Conservation (phyloP, 2,113 vertebrate genomes). For the Carassius auratus region DNA sequence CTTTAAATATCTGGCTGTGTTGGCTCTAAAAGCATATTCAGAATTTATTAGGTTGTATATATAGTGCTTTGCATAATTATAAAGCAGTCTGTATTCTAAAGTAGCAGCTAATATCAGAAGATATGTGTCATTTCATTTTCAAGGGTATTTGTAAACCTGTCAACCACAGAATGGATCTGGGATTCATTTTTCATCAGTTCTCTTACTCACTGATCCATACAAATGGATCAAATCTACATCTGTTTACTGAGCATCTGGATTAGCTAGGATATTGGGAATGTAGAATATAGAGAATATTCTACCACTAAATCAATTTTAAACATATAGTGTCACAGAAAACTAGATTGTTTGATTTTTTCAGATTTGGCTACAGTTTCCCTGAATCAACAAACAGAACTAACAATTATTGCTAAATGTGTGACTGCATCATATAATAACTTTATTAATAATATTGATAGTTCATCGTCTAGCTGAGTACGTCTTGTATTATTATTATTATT, state of each 20-base stretch:
- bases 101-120: slow-evolving; percentile 29
- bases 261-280: background rate
- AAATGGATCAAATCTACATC: slow-evolving; percentile 10
- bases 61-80: slow-evolving; percentile 45
- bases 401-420: background rate
- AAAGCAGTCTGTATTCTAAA: slow-evolving; percentile 47
- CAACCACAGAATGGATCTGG: background rate
- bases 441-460: too few relatives aligned
- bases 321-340: background rate
- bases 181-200: slow-evolving; percentile 2
- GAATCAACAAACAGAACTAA: background rate
- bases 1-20: slow-evolving; percentile 57
- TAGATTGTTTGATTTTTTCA: background rate
- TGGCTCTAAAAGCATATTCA: slow-evolving; percentile 59
- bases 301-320: background rate
- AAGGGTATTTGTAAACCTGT: slow-evolving; percentile 12
- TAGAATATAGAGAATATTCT: background rate
- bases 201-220: background rate
- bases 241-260: slow-evolving; percentile 8
- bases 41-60: slow-evolving; percentile 46
- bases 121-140: background rate
- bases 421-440: too few relatives aligned
- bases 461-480: too few relatives aligned
- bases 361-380: background rate
- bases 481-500: too few relatives aligned